Evolutionary conservation across 2,888 invertebrate genomes (phyloP).

Genomic region (Lasioglossum vierecki): DNA sequence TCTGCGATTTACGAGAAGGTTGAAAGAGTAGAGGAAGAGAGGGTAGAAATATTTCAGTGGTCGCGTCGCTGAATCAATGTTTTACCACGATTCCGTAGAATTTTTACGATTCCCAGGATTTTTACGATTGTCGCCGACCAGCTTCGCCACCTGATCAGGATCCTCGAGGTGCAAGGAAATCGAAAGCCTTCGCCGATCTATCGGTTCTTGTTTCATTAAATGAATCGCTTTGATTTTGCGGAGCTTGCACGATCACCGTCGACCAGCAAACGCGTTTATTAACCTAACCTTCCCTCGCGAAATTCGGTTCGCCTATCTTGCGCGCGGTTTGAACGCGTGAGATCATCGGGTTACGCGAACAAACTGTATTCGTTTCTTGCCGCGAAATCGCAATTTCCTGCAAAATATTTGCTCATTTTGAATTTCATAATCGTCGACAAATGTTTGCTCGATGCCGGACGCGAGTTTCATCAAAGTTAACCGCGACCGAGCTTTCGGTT

Average conservation of each 20-base stretch:
- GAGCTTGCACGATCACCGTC: neutral
- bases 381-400: constrained; percentile 18
- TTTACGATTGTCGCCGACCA: neutral
- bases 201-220: neutral
- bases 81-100: neutral
- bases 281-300: neutral
- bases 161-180: neutral
- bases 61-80: neutral
- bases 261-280: neutral
- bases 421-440: constrained; percentile 31
- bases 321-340: neutral
- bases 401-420: constrained; percentile 21
- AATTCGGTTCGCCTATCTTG: neutral
- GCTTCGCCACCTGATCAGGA: neutral
- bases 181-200: neutral
- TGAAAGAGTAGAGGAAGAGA: neutral
- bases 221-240: neutral
- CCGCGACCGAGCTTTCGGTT: neutral
- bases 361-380: neutral
- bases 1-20: neutral
- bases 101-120: neutral
- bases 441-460: constrained; percentile 29
- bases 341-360: neutral
- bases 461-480: neutral
- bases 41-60: neutral